Conservation (phyloP, 2,888 invertebrate species). For the Pseudolycoriella hygida region DNA sequence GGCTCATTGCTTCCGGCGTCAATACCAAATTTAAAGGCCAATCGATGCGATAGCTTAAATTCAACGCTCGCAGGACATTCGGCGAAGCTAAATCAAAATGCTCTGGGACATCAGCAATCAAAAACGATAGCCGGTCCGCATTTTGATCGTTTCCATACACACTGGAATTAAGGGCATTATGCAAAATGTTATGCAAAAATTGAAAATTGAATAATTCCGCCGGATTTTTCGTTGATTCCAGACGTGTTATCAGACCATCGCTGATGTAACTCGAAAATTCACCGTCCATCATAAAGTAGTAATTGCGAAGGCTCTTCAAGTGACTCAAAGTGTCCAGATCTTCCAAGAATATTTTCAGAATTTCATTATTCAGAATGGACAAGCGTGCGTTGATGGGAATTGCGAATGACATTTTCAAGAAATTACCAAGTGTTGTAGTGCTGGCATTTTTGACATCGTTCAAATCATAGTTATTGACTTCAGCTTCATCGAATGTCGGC, state of each 20-base stretch:
- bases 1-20: conserved; percentile 46
- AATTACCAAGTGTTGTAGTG: conserved; percentile 32
- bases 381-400: conserved; percentile 50
- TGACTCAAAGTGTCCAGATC: conserved; percentile 44
- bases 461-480: background rate
- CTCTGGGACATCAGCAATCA: conserved; percentile 39
- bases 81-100: conserved; percentile 46
- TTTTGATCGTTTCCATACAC: conserved; percentile 42
- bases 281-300: conserved; percentile 63
- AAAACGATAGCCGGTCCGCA: conserved; percentile 43
- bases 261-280: conserved; percentile 60
- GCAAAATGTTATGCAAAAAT: conserved; percentile 47
- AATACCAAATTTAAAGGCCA: conserved; percentile 69
- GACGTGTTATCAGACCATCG: conserved; percentile 44
- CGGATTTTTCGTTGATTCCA: conserved; percentile 46
- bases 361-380: conserved; percentile 51
- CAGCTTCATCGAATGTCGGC: background rate
- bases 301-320: conserved; percentile 53
- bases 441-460: conserved; percentile 14
- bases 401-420: conserved; percentile 46
- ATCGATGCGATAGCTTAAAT: conserved; percentile 46
- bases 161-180: conserved; percentile 50
- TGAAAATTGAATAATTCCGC: conserved; percentile 49
- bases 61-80: conserved; percentile 46
- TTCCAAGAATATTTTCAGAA: conserved; percentile 48